Evolutionary conservation across 2,113 vertebrate genomes (phyloP).

Genomic region (Tiliqua scincoides): DNA sequence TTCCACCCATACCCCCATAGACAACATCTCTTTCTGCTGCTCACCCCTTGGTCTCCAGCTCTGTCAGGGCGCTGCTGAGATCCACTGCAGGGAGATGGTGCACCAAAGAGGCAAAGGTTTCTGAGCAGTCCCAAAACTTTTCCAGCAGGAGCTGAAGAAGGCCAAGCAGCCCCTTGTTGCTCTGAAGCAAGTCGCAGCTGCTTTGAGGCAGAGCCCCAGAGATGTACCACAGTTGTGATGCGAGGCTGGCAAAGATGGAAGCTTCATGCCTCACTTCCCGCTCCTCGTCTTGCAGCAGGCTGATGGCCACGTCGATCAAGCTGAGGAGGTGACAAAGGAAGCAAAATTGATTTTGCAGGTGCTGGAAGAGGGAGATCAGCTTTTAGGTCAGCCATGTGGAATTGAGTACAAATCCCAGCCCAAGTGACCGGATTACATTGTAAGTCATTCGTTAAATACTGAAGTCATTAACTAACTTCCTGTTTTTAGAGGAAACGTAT

Average conservation of each 20-base stretch:
- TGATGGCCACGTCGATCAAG: constrained; percentile 77
- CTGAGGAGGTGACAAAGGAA: constrained; percentile 56
- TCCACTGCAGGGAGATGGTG: constrained; percentile 77
- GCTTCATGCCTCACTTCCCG: constrained; percentile 77
- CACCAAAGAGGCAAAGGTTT: constrained; percentile 77
- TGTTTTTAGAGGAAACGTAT: no score
- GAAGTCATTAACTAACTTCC: no score
- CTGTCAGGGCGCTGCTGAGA: constrained; percentile 70
- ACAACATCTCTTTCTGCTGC: no score
- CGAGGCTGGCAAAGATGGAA: constrained; percentile 74
- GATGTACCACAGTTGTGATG: background rate
- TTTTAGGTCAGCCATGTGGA: background rate
- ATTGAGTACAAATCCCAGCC: no score
- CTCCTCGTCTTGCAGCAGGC: constrained; percentile 87
- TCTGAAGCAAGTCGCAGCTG: constrained; percentile 71
- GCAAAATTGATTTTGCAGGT: background rate
- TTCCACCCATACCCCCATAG: no score
- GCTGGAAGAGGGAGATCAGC: background rate
- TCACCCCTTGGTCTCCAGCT: constrained; percentile 73
- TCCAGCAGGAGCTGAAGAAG: constrained; percentile 80
- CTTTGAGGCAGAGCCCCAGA: fast-evolving
- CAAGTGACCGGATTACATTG: no score
- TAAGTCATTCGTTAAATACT: no score
- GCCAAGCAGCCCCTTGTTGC: constrained; percentile 74
- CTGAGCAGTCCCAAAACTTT: constrained; percentile 69